phyloP scores from a whole-genome alignment of 2,113 vertebrate species.

The Cyanoramphus novaezelandiae region DNA sequence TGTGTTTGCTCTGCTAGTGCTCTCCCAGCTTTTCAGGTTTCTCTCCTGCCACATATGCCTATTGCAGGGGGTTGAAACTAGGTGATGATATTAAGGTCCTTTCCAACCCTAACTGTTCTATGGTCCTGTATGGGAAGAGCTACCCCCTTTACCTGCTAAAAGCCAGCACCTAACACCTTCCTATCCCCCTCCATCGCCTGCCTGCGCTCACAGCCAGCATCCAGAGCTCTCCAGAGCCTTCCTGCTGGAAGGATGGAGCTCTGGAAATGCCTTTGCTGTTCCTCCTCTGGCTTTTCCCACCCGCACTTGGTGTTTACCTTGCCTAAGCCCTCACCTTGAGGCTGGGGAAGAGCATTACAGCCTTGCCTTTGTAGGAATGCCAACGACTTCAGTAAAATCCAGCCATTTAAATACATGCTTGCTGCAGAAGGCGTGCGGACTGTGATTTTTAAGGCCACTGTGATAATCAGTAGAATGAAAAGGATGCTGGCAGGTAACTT shows the following conservation, averaged over 20 bases:
- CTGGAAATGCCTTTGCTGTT: neutral
- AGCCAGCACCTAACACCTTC: neutral
- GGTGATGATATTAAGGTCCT: neutral
- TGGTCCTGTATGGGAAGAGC: neutral
- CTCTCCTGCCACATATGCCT: neutral
- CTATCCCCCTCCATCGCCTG: neutral
- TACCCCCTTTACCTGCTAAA: neutral
- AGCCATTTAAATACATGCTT: rapidly evolving
- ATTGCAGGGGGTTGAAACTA: neutral
- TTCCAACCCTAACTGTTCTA: neutral
- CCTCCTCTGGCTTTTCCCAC: neutral
- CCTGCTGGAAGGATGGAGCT: neutral
- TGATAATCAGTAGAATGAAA: neutral
- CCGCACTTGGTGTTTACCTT: neutral
- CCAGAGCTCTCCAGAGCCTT: neutral
- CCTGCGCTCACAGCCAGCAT: neutral
- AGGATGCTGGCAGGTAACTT: neutral
- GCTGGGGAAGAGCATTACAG: rapidly evolving
- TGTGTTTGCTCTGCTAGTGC: neutral
- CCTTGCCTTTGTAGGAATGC: neutral
- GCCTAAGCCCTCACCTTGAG: neutral
- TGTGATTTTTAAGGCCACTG: neutral
- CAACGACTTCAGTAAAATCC: neutral
- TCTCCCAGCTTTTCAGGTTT: neutral
- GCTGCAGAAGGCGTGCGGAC: neutral